Conservation (phyloP, 2,888 invertebrate genomes). For the Chrysolina oricalcia region DNA sequence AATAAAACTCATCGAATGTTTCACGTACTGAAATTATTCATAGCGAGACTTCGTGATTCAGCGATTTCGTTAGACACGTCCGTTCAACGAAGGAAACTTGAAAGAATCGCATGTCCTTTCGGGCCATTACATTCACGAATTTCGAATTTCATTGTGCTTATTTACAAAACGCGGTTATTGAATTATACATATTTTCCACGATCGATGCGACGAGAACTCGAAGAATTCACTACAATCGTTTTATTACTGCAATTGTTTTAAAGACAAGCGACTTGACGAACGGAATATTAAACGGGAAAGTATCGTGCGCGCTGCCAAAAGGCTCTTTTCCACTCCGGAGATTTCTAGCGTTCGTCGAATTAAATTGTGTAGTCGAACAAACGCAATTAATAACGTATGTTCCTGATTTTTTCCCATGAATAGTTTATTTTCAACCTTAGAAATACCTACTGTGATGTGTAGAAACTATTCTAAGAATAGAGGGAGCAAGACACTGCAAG, state of each 20-base stretch:
- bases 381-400: neutral
- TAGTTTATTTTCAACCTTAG: no score
- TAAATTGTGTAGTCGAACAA: neutral
- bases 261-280: conserved; percentile 10
- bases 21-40: conserved; percentile 18
- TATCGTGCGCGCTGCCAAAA: conserved; percentile 7
- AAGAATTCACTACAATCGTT: conserved; percentile 18
- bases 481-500: no score
- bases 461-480: no score
- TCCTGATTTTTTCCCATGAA: neutral
- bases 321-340: neutral
- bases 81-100: conserved; percentile 16
- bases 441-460: no score
- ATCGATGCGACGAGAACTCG: conserved; percentile 18
- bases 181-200: conserved; percentile 30
- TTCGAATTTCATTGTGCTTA: conserved; percentile 34
- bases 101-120: conserved; percentile 36
- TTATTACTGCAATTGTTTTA: conserved; percentile 23
- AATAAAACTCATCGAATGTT: conserved; percentile 6
- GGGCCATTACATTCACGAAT: conserved; percentile 35
- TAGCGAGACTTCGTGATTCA: conserved; percentile 23
- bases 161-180: conserved; percentile 33
- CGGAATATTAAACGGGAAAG: conserved; percentile 16
- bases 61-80: conserved; percentile 27
- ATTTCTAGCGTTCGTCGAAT: neutral